A percentile compares a stretch with the other conserved stretches of the same genome.
These are phyloP conservation scores for Boleophthalmus pectinirostris DNA, from an alignment of 2,113 vertebrate genomes.

Conservation along the genomic window DNA sequence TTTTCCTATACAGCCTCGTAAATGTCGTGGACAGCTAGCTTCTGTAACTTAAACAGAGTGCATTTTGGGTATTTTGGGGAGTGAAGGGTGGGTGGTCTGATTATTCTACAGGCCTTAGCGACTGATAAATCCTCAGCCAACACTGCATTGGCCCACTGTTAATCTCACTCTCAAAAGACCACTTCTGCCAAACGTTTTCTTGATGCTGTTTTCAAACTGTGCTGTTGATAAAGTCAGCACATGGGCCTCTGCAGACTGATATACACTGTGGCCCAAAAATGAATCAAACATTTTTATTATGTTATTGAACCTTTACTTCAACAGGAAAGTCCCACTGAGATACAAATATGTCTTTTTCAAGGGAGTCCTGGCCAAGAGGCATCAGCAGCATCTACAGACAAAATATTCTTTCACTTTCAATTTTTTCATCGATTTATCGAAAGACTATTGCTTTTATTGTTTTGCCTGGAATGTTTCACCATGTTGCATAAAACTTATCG, in stretches of 20 bases:
- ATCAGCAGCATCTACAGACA: too few relatives aligned
- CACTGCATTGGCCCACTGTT: constrained; percentile 31
- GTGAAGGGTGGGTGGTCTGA: constrained; percentile 23
- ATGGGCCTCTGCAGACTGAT: constrained; percentile 25
- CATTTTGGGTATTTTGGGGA: constrained; percentile 34
- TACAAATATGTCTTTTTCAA: too few relatives aligned
- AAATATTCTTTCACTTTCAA: too few relatives aligned
- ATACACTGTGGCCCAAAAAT: constrained; percentile 5
- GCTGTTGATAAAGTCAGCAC: constrained; percentile 49
- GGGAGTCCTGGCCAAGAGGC: too few relatives aligned
- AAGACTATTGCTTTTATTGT: too few relatives aligned
- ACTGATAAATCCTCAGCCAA: constrained; percentile 44
- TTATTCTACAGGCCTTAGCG: neutral
- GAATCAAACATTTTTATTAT: too few relatives aligned
- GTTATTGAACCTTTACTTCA: too few relatives aligned
- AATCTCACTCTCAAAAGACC: constrained; percentile 30
- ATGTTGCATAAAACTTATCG: too few relatives aligned
- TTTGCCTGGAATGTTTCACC: too few relatives aligned
- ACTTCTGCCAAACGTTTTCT: constrained; percentile 38
- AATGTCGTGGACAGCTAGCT: constrained; percentile 28
- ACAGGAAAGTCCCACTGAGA: too few relatives aligned
- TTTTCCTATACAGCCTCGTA: constrained; percentile 30
- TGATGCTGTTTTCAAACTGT: constrained; percentile 35
- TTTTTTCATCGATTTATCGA: too few relatives aligned
- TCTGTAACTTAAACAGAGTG: constrained; percentile 19